These are phyloP conservation scores for Adoxophyes honmai DNA, from an alignment of 1,140 invertebrate genomes.

Conservation along the genomic window DNA sequence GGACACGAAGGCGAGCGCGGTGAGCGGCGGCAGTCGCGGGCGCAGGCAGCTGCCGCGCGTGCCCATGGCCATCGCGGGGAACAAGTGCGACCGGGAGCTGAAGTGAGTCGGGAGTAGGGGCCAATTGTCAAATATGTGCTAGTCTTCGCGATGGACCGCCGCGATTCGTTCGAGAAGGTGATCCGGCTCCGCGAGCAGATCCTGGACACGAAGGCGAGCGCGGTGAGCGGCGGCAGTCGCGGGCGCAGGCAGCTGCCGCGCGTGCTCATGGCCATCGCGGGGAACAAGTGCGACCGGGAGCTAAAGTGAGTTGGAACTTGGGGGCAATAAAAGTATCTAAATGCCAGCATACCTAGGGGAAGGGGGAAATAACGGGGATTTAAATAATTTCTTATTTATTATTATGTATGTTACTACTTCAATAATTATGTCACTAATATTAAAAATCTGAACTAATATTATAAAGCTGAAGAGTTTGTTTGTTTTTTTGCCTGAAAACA, in stretches of 20 bases:
- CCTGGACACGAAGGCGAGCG: constrained; percentile 86
- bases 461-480: too few species aligned
- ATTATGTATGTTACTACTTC: too few species aligned
- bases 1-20: constrained; percentile 86
- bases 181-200: constrained; percentile 89
- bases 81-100: constrained; percentile 88
- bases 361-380: too few species aligned
- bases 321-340: too few species aligned
- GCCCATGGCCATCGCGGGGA: constrained; percentile 90
- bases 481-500: too few species aligned
- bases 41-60: constrained; percentile 82
- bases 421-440: too few species aligned
- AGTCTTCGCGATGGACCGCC: constrained; percentile 90
- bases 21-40: constrained; percentile 78
- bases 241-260: constrained; percentile 80
- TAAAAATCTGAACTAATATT: too few species aligned
- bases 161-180: constrained; percentile 91
- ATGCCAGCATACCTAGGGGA: too few species aligned
- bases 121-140: too few species aligned
- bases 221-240: constrained; percentile 78
- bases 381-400: too few species aligned
- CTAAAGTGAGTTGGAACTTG: constrained; percentile 79
- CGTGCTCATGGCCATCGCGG: constrained; percentile 89
- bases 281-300: constrained; percentile 89
- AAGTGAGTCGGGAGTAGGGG: constrained; percentile 79